Evolutionary conservation across 1,140 invertebrate genomes (phyloP).

Genomic region (Brachionus rubens): DNA sequence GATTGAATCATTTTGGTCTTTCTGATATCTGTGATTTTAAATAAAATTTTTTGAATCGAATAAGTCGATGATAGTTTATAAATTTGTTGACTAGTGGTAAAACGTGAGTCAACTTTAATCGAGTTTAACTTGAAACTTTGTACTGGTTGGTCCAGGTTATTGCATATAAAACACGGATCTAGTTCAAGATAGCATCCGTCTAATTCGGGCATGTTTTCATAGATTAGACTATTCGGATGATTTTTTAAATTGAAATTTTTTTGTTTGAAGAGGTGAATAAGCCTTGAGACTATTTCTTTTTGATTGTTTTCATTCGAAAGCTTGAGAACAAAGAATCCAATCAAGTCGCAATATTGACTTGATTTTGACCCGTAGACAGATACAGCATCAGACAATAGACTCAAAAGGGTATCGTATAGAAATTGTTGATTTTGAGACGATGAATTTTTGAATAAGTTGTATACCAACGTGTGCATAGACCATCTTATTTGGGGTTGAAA

Average conservation of each 20-base stretch:
- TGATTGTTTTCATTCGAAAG: conserved; percentile 60
- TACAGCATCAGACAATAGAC: conserved; percentile 77
- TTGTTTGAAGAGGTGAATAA: conserved; percentile 75
- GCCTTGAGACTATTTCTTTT: conserved; percentile 68
- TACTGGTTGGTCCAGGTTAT: conserved; percentile 87
- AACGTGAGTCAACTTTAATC: conserved; percentile 93
- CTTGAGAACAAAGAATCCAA: conserved; percentile 86
- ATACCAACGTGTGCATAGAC: conserved; percentile 74
- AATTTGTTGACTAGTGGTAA: conserved; percentile 93
- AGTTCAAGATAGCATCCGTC: conserved; percentile 94
- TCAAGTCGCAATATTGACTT: conserved; percentile 88
- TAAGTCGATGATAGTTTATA: conserved; percentile 88
- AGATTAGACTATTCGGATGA: conserved; percentile 81
- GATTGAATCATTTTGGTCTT: conserved; percentile 88
- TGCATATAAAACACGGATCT: conserved; percentile 92
- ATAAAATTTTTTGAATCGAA: conserved; percentile 85
- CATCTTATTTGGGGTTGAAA: conserved; percentile 86
- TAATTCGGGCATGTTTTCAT: conserved; percentile 75
- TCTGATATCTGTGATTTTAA: conserved; percentile 89
- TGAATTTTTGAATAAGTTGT: conserved; percentile 67
- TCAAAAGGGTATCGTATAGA: conserved; percentile 79
- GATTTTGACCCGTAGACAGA: conserved; percentile 86
- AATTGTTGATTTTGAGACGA: conserved; percentile 70
- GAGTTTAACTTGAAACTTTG: conserved; percentile 79
- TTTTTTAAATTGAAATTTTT: conserved; percentile 82